Base-by-base conservation (phyloP, 2,888 invertebrate genomes). In the Xanthia togata region DNA sequence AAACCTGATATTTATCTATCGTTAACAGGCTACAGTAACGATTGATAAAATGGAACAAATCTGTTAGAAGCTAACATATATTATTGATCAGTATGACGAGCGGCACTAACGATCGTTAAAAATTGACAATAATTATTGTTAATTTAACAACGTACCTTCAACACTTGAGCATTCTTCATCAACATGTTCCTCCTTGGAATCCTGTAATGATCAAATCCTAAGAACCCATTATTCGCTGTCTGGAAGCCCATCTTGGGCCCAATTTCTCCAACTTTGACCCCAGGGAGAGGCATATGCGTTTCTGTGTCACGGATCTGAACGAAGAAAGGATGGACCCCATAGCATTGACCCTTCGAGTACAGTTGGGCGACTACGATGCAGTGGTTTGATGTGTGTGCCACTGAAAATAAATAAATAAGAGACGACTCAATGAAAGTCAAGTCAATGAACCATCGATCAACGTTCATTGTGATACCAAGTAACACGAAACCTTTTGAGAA, bases 211-310 rank as follows among this genome's bases (percentile, higher is more conserved):
- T 98, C 97, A 79, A 99, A 98, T 0, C 98, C 98, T 73, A 99
- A 96, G 93, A 98, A 99, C 0, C 99, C 99, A 94, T 99, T 99
- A 91, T 99, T 99, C 2, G 98, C 98, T 0, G 97, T 97, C 89
- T 98, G 98, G 97, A 98, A 98, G 35, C 99, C 99, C 73, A 99
- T 95, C 92, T 99, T 99, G 0, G 98, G 98, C 2, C 99, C 99
- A 86, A 99, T 99, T 95, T 99, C 99, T 2, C 99, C 99, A 79
- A 99, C 97, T 92, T 98, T 98, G 79, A 99, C 97, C 92, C 99
- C 99, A 20, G 97, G 97, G 90, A 99, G 90, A 0, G 99, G 98
- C 92, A 97, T 95, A 91, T 99, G 99, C 0, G 98, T 98, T 38
- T 98, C 98, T 88, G 98, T 97, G 90, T 98, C 98, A 80, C 99